Base-by-base conservation (phyloP, 2,113 vertebrate genomes). In the Cebus imitator region DNA sequence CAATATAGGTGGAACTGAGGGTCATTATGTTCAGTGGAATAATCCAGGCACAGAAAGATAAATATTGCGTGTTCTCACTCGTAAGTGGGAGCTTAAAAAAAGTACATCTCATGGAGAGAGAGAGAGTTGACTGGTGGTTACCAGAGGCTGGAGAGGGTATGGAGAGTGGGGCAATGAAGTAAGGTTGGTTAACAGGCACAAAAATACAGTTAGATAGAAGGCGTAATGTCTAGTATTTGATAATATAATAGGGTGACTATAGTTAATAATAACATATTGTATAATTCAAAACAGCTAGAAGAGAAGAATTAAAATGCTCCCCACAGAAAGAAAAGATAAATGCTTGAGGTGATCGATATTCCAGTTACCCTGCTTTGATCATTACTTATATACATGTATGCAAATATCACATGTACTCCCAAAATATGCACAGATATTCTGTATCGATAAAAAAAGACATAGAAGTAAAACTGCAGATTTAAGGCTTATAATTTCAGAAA, bases 391-490 rank as follows among this genome's bases (percentile, higher is more conserved):
- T 78, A 45, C 43, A 78, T 32, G 43, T 32, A 78, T 78, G 75
- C 30, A 48, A 48, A 48, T 48, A 78, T 78, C 43, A 30, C 16
- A 48, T 76, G 27, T 48, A 48, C 27, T 7, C 43, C 75, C 75
- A 78, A 78, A 78, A 78, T 78, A 78, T 18, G 75, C 75, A 48
- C 75, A 78, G 45, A 27, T 48, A 32, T 78, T 48, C 30, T 48
- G 14, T 48, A 48, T 32, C 43, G 18, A 18, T 78, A 78, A 48
- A 78, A 17, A 76, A 78, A 48, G 27, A 61, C 66, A 68, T n/a
- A 48, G 68, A 95, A 93, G 73, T 90, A 94, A 94, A 96, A 97
- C 76, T 90, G 50, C 43, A 83, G 91, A 87, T 91, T 78, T 93
- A 68, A 93, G 82, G 8, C 58, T 95, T 93, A 17, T 79, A 90